Conservation (phyloP, 2,888 invertebrate genomes). For the Andrena marginata region DNA sequence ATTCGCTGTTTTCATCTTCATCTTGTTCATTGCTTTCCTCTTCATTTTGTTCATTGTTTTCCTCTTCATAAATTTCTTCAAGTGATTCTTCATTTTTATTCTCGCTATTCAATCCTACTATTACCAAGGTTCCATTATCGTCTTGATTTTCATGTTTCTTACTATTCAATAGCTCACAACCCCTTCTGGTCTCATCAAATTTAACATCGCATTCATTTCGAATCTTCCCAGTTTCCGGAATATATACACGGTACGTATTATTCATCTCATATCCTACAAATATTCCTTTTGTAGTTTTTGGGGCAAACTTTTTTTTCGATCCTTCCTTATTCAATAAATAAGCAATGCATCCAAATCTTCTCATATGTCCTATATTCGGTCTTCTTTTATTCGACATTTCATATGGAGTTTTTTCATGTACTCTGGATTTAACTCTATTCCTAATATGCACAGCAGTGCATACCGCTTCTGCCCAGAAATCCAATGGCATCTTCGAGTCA, state of each 20-base stretch:
- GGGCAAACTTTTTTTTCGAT: conserved; percentile 8
- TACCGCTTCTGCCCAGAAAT: conserved; percentile 35
- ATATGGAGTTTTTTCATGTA: conserved; percentile 36
- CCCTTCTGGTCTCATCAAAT: conserved; percentile 20
- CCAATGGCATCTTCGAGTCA: conserved; percentile 14
- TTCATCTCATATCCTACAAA: conserved; percentile 29
- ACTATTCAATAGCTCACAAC: neutral
- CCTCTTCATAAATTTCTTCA: neutral
- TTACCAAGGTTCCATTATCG: too few relatives aligned
- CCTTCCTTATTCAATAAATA: conserved; percentile 13
- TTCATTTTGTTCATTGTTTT: neutral
- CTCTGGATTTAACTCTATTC: conserved; percentile 25
- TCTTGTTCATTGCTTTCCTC: neutral
- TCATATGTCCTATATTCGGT: conserved; percentile 24
- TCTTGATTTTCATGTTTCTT: neutral
- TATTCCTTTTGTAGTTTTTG: conserved; percentile 25
- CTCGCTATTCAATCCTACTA: neutral
- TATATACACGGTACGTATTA: conserved; percentile 40
- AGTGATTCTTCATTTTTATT: neutral
- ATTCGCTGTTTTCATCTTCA: neutral
- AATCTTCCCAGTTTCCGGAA: conserved; percentile 16
- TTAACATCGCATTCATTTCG: conserved; percentile 22
- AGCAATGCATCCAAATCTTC: conserved; percentile 26
- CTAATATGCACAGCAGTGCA: conserved; percentile 5
- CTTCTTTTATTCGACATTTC: conserved; percentile 26